Evolutionary conservation across 2,113 vertebrate species (phyloP).

Genomic region (Conger conger): DNA sequence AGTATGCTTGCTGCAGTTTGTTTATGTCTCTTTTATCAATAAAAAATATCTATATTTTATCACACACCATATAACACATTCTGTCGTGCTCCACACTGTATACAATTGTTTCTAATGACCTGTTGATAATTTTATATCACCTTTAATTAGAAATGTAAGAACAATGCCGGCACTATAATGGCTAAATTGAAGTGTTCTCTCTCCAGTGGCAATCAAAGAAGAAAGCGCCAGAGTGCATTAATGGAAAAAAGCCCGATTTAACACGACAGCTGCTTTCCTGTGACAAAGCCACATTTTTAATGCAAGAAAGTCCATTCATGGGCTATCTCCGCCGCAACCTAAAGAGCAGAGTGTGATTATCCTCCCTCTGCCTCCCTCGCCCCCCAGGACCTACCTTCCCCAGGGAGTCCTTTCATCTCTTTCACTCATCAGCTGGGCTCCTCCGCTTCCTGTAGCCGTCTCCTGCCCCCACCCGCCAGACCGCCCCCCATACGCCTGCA

Average conservation of each 20-base stretch:
- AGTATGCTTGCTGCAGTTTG: not conserved
- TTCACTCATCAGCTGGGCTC: slow-evolving; percentile 32
- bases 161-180: not conserved
- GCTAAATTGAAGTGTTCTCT: not conserved
- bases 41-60: not conserved
- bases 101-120: not conserved
- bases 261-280: slow-evolving; percentile 50
- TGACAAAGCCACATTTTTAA: slow-evolving; percentile 49
- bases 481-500: not conserved
- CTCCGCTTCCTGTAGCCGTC: not conserved
- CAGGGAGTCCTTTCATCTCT: slow-evolving; percentile 34
- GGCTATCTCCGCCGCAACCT: slow-evolving; percentile 40
- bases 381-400: slow-evolving; percentile 19
- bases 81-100: too few species aligned
- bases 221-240: slow-evolving; percentile 25
- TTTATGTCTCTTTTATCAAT: not conserved
- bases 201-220: not conserved
- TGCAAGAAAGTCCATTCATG: slow-evolving; percentile 45
- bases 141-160: not conserved
- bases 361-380: slow-evolving; percentile 13
- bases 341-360: slow-evolving; percentile 54
- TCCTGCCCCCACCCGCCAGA: not conserved
- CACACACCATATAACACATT: not conserved
- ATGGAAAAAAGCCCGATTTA: slow-evolving; percentile 33
- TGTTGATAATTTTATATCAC: not conserved